A percentile compares a stretch with the other conserved stretches of the same genome.
Conservation (phyloP, 2,888 invertebrate genomes). For the Celastrina argiolus region DNA sequence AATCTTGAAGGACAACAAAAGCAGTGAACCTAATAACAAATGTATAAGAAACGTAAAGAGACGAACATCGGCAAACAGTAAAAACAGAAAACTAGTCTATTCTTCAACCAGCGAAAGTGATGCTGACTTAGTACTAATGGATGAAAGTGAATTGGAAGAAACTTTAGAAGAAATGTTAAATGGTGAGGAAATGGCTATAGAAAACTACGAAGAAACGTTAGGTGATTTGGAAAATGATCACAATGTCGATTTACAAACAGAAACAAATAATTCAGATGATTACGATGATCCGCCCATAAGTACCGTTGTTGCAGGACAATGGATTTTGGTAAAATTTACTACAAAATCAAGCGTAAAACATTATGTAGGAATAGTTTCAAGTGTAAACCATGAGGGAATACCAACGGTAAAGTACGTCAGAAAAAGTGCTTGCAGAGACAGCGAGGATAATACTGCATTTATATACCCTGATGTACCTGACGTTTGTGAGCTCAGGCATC, state of each 20-base stretch:
- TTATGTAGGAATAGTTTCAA: not conserved
- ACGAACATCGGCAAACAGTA: not conserved
- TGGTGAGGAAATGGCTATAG: not conserved
- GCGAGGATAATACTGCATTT: not conserved
- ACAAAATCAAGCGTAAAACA: not conserved
- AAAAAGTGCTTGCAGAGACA: not conserved
- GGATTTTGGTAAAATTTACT: not conserved
- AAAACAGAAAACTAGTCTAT: not conserved
- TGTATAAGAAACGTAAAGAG: not conserved
- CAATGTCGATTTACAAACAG: too few species aligned
- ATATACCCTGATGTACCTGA: not conserved
- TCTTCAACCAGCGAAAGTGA: not conserved
- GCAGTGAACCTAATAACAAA: not conserved
- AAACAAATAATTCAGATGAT: not conserved
- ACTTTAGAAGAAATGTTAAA: not conserved
- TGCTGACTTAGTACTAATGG: not conserved
- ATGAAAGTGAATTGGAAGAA: not conserved
- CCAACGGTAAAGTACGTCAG: constrained; percentile 1
- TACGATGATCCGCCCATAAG: not conserved
- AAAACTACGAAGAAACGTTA: not conserved
- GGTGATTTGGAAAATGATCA: not conserved
- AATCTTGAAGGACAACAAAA: not conserved
- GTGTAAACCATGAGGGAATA: not conserved
- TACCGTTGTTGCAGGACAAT: not conserved
- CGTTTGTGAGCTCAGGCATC: not conserved